phyloP scores from a whole-genome alignment of 2,113 vertebrate genomes.

The Seriola quinqueradiata region DNA sequence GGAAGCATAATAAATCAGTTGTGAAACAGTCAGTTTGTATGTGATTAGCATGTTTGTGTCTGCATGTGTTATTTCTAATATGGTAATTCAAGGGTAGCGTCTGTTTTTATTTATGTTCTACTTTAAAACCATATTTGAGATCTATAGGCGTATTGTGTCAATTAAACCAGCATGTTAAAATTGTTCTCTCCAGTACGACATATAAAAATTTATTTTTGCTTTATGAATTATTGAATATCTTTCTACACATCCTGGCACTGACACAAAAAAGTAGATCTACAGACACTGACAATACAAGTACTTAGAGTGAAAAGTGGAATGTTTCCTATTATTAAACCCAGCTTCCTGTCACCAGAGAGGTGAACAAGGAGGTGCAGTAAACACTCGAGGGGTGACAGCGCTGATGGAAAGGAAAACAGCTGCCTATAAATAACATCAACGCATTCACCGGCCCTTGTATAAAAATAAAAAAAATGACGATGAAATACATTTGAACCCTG shows the following conservation, averaged over 20 bases:
- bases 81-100: slow-evolving; percentile 46
- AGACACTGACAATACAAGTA: slow-evolving; percentile 12
- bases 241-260: not conserved
- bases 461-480: slow-evolving; percentile 75
- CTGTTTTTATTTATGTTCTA: slow-evolving; percentile 4
- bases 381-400: slow-evolving; percentile 56
- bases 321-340: slow-evolving; percentile 56
- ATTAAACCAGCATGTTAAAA: not conserved
- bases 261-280: not conserved
- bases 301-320: slow-evolving; percentile 27
- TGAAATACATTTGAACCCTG: slow-evolving; percentile 75
- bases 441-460: slow-evolving; percentile 72
- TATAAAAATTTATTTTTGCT: not conserved
- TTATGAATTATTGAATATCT: not conserved
- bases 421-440: slow-evolving; percentile 79
- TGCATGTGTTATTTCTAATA: slow-evolving; percentile 35
- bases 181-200: not conserved
- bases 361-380: slow-evolving; percentile 54
- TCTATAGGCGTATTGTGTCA: slow-evolving; percentile 9
- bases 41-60: slow-evolving; percentile 60
- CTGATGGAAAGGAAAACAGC: slow-evolving; percentile 72
- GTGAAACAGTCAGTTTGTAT: slow-evolving; percentile 38
- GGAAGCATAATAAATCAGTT: slow-evolving; percentile 25
- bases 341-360: slow-evolving; percentile 48
- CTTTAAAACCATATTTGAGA: slow-evolving; percentile 5